Conservation (phyloP, 2,113 vertebrate genomes). For the Ranitomeya imitator region DNA sequence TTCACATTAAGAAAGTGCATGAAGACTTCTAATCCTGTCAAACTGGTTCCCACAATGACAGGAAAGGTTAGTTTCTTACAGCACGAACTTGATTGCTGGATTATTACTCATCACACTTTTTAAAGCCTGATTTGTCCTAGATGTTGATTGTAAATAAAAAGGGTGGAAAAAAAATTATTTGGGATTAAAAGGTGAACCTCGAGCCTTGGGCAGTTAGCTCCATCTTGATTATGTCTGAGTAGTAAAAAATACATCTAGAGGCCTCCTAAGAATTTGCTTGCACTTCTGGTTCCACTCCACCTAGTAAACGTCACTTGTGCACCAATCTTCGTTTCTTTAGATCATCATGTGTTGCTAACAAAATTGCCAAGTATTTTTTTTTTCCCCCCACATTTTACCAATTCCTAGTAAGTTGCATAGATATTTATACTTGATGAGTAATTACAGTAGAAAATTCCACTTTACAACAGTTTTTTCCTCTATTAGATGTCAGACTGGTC, state of each 20-base stretch:
- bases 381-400: too few relatives aligned
- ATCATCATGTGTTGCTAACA: too few relatives aligned
- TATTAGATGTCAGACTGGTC: too few relatives aligned
- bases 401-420: too few relatives aligned
- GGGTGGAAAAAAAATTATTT: constrained; percentile 20
- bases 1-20: constrained; percentile 24
- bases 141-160: constrained; percentile 26
- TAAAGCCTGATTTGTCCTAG: constrained; percentile 27
- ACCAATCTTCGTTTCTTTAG: too few relatives aligned
- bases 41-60: constrained; percentile 36
- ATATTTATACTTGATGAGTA: too few relatives aligned
- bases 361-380: too few relatives aligned
- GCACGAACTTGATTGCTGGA: constrained; percentile 26
- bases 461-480: too few relatives aligned
- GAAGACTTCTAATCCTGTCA: constrained; percentile 30
- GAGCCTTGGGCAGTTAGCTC: neutral
- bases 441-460: too few relatives aligned
- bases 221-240: neutral
- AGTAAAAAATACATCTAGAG: neutral
- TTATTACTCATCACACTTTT: constrained; percentile 37
- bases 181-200: constrained; percentile 7
- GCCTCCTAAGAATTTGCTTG: neutral
- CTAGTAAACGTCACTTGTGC: neutral
- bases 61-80: constrained; percentile 48
- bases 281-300: neutral